Conservation (phyloP, 2,888 invertebrate genomes). For the Petrophora chlorosata region DNA sequence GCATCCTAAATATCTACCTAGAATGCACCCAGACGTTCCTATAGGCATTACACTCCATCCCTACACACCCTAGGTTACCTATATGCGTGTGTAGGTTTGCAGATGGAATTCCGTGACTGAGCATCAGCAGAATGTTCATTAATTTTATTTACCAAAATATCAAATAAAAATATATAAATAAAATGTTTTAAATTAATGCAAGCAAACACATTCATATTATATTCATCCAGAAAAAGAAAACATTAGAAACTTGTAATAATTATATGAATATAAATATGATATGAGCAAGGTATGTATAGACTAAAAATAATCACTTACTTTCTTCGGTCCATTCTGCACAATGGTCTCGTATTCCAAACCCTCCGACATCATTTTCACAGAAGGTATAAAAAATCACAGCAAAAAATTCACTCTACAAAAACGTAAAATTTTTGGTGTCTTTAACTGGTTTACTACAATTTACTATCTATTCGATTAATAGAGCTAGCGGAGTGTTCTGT, state of each 20-base stretch:
- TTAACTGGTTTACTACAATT: slow-evolving; percentile 52
- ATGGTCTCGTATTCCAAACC: slow-evolving; percentile 86
- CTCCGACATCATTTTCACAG: slow-evolving; percentile 80
- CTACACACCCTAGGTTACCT: slow-evolving; percentile 46
- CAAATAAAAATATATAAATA: no score
- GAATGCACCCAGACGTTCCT: slow-evolving; percentile 74
- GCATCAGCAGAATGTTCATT: no score
- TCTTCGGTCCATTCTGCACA: slow-evolving; percentile 86
- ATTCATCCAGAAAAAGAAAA: no score
- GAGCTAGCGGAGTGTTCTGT: slow-evolving; percentile 47
- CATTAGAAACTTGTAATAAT: no score
- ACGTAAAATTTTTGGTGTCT: slow-evolving; percentile 53
- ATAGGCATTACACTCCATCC: slow-evolving; percentile 59
- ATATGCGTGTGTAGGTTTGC: slow-evolving; percentile 23
- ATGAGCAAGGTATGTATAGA: slow-evolving; percentile 22
- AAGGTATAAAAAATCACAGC: slow-evolving; percentile 58
- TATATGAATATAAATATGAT: neutral
- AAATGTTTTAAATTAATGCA: no score
- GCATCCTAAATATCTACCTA: slow-evolving; percentile 52
- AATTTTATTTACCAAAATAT: no score
- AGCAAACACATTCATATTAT: no score
- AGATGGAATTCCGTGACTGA: slow-evolving; percentile 5
- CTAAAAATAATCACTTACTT: slow-evolving; percentile 75
- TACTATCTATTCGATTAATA: slow-evolving; percentile 39
- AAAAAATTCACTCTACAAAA: slow-evolving; percentile 53